Conservation (phyloP, 1,140 invertebrate genomes). For the Anastatus disparis region DNA sequence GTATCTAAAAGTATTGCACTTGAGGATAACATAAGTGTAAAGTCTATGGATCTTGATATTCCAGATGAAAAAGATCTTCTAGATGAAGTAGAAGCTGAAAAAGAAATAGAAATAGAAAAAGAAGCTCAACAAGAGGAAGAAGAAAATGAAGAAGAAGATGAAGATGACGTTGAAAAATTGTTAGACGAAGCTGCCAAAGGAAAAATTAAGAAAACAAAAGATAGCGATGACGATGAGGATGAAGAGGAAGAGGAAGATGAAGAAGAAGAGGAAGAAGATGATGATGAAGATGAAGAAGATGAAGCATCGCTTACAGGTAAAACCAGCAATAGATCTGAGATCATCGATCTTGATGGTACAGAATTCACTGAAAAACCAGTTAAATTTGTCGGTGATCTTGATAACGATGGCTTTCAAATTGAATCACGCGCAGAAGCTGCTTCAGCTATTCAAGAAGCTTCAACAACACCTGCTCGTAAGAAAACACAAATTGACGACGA, state of each 20-base stretch:
- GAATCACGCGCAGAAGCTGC: neutral
- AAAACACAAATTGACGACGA: neutral
- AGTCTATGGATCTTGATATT: neutral
- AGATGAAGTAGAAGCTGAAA: neutral
- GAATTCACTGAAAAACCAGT: slow-evolving; percentile 49
- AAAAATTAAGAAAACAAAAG: no score
- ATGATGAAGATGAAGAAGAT: slow-evolving; percentile 6
- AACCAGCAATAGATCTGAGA: neutral
- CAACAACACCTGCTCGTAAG: neutral
- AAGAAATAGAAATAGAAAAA: neutral
- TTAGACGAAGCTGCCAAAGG: no score
- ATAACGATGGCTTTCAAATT: slow-evolving; percentile 35
- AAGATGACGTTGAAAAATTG: neutral
- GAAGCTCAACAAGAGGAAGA: neutral
- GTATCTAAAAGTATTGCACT: no score
- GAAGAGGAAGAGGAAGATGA: slow-evolving; percentile 15
- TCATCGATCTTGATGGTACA: slow-evolving; percentile 39
- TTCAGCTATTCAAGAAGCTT: neutral
- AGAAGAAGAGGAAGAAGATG: slow-evolving; percentile 8
- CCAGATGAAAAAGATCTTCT: neutral
- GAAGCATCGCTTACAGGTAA: neutral
- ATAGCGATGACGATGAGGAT: neutral
- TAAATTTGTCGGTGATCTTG: slow-evolving; percentile 36
- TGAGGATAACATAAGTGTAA: neutral
- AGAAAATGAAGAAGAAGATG: neutral